A percentile compares a stretch with the other conserved stretches of the same genome.
Evolutionary conservation across 2,888 invertebrate species (phyloP).

Genomic region (Drosophila lacicola): DNA sequence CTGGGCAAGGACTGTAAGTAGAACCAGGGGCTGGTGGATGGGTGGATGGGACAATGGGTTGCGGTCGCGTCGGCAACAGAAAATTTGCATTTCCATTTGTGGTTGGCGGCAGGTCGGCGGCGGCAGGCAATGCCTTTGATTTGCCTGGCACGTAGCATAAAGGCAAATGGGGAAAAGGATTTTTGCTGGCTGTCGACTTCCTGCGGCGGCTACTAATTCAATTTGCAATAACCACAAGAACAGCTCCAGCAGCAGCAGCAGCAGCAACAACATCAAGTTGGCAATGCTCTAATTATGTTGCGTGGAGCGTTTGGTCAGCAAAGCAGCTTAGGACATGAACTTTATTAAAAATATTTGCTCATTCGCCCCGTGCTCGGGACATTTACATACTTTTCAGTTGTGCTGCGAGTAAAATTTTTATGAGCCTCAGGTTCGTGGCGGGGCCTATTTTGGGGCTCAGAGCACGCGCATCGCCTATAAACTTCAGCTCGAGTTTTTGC

Average conservation of each 20-base stretch:
- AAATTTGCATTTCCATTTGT: constrained; percentile 80
- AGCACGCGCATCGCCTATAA: constrained; percentile 76
- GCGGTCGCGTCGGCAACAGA: constrained; percentile 66
- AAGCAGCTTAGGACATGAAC: constrained; percentile 72
- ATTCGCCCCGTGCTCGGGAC: constrained; percentile 40
- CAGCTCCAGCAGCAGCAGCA: constrained; percentile 14
- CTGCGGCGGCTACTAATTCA: constrained; percentile 72
- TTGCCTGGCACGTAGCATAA: constrained; percentile 71
- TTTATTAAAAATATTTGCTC: constrained; percentile 80
- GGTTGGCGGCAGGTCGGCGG: constrained; percentile 43
- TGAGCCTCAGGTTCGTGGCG: constrained; percentile 38
- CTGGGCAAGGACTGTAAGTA: neutral
- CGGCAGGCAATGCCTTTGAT: constrained; percentile 59
- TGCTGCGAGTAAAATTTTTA: constrained; percentile 69
- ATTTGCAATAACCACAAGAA: constrained; percentile 78
- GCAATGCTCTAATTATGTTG: constrained; percentile 74
- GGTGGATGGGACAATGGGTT: constrained; percentile 26
- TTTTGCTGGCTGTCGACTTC: constrained; percentile 60
- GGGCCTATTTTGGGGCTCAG: constrained; percentile 56
- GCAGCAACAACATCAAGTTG: constrained; percentile 18
- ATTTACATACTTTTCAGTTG: constrained; percentile 71
- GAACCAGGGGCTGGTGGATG: constrained; percentile 2
- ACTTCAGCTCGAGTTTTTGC: constrained; percentile 50
- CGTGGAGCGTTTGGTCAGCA: constrained; percentile 62
- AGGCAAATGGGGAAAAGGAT: constrained; percentile 71